Conservation (phyloP, 2,113 vertebrate genomes). For the Echinops telfairi region DNA sequence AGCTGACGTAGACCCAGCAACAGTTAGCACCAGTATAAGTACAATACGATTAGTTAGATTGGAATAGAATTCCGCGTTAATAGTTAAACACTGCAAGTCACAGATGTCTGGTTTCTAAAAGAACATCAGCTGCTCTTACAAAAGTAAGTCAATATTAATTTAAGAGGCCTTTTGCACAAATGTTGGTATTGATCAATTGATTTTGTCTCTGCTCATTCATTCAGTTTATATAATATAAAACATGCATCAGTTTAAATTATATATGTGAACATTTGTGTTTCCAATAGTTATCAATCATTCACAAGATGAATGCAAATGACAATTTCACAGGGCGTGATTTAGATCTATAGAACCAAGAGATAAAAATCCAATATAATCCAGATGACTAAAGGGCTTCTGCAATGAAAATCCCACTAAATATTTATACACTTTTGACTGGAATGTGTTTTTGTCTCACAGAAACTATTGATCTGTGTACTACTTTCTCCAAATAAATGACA, state of each 20-base stretch:
- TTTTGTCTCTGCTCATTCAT: slow-evolving; percentile 65
- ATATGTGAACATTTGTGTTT: slow-evolving; percentile 69
- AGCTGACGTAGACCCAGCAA: too few relatives aligned
- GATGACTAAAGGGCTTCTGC: slow-evolving; percentile 36
- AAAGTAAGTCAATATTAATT: slow-evolving; percentile 74
- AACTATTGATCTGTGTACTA: slow-evolving; percentile 57
- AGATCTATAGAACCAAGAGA: slow-evolving; percentile 68
- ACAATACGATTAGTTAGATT: background rate
- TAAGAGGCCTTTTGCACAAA: slow-evolving; percentile 64
- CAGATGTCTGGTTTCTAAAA: slow-evolving; percentile 26
- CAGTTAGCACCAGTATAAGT: background rate
- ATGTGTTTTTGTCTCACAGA: slow-evolving; percentile 53
- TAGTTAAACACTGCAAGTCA: background rate
- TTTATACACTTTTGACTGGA: slow-evolving; percentile 60
- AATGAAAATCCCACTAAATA: slow-evolving; percentile 58
- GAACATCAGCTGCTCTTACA: slow-evolving; percentile 53
- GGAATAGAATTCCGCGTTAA: background rate
- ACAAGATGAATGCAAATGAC: slow-evolving; percentile 65
- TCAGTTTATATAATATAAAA: slow-evolving; percentile 68
- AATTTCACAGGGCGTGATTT: slow-evolving; percentile 58
- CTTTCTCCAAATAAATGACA: slow-evolving; percentile 59
- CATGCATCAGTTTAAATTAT: slow-evolving; percentile 74
- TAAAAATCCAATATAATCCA: slow-evolving; percentile 40
- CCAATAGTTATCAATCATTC: slow-evolving; percentile 60
- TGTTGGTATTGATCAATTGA: slow-evolving; percentile 62